These are phyloP conservation scores for Sciurus vulgaris DNA, from an alignment of 2,797 vertebrate genomes.

Conservation along the genomic window DNA sequence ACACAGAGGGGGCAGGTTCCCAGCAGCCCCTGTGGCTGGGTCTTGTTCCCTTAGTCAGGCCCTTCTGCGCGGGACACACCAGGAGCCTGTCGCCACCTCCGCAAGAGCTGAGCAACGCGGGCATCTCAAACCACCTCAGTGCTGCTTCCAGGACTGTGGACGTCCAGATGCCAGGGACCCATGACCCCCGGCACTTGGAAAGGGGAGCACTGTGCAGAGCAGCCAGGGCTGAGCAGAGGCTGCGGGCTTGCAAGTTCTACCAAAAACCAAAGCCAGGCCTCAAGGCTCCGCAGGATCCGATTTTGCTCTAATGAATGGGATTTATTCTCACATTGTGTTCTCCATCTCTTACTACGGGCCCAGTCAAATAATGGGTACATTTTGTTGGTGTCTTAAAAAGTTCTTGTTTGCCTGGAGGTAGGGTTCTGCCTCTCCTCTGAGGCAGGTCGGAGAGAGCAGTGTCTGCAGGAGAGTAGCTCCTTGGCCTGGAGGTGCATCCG, in stretches of 20 bases:
- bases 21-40: not conserved
- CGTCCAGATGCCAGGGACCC: not conserved
- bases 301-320: not conserved
- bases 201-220: no score
- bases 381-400: not conserved
- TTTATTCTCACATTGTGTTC: not conserved
- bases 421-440: not conserved
- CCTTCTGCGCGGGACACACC: not conserved
- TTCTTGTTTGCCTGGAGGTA: not conserved
- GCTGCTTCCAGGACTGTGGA: not conserved
- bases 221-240: not conserved
- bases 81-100: not conserved
- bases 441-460: not conserved
- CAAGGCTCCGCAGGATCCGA: not conserved
- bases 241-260: not conserved
- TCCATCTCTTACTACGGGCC: not conserved
- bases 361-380: not conserved
- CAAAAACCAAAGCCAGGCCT: not conserved
- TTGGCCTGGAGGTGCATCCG: not conserved
- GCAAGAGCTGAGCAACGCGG: not conserved
- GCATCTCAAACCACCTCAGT: not conserved
- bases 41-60: not conserved
- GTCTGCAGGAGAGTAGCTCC: not conserved
- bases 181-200: no score
- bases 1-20: not conserved